phyloP scores from a whole-genome alignment of 2,797 vertebrate genomes.

The Sebastes kiyomatsui region DNA sequence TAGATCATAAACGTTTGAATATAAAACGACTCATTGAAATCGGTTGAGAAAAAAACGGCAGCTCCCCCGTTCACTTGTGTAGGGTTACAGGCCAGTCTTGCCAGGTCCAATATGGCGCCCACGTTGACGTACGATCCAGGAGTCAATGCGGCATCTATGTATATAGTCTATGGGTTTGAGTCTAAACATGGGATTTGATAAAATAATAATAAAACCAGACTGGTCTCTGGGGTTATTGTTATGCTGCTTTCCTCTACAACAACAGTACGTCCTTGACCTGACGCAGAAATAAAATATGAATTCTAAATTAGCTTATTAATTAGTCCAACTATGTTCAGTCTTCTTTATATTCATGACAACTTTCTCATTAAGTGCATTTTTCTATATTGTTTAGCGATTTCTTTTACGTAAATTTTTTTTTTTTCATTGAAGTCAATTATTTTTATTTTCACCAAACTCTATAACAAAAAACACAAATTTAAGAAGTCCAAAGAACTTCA shows the following conservation, averaged over 20 bases:
- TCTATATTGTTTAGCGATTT: neutral
- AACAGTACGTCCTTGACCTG: neutral
- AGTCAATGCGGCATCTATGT: too few species aligned
- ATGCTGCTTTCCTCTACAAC: neutral
- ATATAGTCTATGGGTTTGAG: too few species aligned
- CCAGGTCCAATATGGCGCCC: too few species aligned
- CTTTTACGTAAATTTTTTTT: neutral
- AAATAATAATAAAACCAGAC: neutral
- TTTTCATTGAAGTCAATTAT: neutral
- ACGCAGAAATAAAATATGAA: neutral
- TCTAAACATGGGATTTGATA: neutral
- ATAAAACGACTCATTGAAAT: too few species aligned
- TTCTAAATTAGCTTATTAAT: neutral
- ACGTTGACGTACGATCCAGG: too few species aligned
- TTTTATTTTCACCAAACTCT: neutral
- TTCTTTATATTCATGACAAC: neutral
- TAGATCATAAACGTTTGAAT: too few species aligned
- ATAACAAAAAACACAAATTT: neutral
- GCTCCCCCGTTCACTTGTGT: too few species aligned
- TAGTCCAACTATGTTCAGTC: neutral
- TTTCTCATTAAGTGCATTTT: neutral
- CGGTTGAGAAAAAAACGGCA: too few species aligned
- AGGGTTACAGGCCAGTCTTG: too few species aligned
- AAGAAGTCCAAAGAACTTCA: neutral
- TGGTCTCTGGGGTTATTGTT: neutral